phyloP scores from a whole-genome alignment of 2,888 invertebrate species.

The Andricus curvator region DNA sequence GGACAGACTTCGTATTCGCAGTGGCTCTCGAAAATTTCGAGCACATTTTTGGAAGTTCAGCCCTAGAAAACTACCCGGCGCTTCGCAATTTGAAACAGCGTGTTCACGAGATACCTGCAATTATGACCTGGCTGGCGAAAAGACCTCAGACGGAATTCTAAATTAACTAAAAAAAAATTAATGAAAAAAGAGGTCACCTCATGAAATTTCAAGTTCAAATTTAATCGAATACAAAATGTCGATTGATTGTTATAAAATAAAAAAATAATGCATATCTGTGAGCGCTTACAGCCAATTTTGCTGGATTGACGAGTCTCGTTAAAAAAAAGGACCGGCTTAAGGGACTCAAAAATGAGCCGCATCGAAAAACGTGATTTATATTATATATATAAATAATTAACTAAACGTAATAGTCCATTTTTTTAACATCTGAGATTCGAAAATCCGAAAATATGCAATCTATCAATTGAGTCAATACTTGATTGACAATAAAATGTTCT shows the following conservation, averaged over 20 bases:
- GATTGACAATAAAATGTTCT: slow-evolving; percentile 15
- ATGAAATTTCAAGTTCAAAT: slow-evolving; percentile 30
- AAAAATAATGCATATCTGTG: slow-evolving; percentile 41
- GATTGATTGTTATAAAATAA: slow-evolving; percentile 27
- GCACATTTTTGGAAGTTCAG: slow-evolving; percentile 79
- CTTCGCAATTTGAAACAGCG: slow-evolving; percentile 80
- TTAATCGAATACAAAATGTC: slow-evolving; percentile 20
- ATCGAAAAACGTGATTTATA: slow-evolving; percentile 47
- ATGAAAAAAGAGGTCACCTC: slow-evolving; percentile 5
- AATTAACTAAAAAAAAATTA: slow-evolving; percentile 49
- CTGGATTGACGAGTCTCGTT: slow-evolving; percentile 25
- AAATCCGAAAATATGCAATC: background rate
- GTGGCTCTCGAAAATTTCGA: slow-evolving; percentile 81
- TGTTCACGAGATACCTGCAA: slow-evolving; percentile 80
- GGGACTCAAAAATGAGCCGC: background rate
- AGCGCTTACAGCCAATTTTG: slow-evolving; percentile 26
- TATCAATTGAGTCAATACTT: slow-evolving; percentile 30
- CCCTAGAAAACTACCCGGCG: slow-evolving; percentile 80
- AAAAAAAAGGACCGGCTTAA: slow-evolving; percentile 11
- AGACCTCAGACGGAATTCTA: slow-evolving; percentile 81
- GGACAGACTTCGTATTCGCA: slow-evolving; percentile 82
- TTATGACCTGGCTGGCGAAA: slow-evolving; percentile 81
- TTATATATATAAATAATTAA: slow-evolving; percentile 44
- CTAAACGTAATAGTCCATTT: slow-evolving; percentile 14
- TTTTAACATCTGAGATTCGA: slow-evolving; percentile 15